Evolutionary conservation across 2,797 vertebrate genomes (phyloP), one percentile per base, ranked within the genome.

Genomic region (Oreonectes daqikongensis): DNA sequence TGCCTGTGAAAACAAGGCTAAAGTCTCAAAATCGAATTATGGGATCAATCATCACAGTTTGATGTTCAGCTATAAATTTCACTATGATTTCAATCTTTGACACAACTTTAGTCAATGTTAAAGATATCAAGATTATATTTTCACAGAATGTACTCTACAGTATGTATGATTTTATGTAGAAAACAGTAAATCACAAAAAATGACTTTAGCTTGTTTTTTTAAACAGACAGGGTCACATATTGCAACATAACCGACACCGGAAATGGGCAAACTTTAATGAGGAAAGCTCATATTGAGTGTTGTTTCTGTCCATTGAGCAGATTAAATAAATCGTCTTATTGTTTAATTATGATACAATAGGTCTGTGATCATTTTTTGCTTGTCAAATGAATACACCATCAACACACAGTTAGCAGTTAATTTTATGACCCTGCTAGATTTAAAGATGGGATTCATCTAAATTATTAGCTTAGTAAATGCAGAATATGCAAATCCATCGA

Each of bases 401-500:
- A n/a, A n/a, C 35, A 9, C 8, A 35, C 9, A 10, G 35, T 35
- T 35, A 35, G 8, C 40, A 3, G 12, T 42, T 42, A 12, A 12
- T 12, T 42, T 14, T 42, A 42, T 42, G 1, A 18, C 4, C 15
- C 44, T 46, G 17, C 15, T 4, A 46, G 44, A 46, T 46, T 18
- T 17, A 1, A 46, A 46, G 42, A 46, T 46, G 4, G 44, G 17
- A 6, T 14, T 18, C 11, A 24, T 22, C 9, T 55, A 24, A 57
- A 46, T 46, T 1, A 46, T 18, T 59, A 2, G 38, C 20, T 46
- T 32, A 46, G n/a, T 24, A 9, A 28, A 44, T 46, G 42, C 50
- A 67, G 52, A 24, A 64, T 75, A 32, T 46, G 50, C 63, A 6
- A 18, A 64, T 40, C 6, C 38, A 44, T 48, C 20, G 46, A 24